Conservation (phyloP, 1,140 invertebrate species). For the Helicoverpa zea region DNA sequence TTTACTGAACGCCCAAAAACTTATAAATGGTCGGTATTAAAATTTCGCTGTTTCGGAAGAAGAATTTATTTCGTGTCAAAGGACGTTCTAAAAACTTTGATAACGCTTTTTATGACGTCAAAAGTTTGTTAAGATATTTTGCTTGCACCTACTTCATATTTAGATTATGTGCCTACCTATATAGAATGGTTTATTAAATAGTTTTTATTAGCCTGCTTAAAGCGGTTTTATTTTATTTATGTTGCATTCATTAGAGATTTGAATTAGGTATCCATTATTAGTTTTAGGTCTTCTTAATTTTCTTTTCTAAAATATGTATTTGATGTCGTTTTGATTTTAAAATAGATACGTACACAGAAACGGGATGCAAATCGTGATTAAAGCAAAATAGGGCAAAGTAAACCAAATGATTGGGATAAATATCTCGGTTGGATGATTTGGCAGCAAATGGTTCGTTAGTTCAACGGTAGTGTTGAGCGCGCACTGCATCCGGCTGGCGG, state of each 20-base stretch:
- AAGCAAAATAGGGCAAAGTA: slow-evolving; percentile 58
- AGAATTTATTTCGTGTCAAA: slow-evolving; percentile 59
- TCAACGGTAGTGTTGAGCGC: slow-evolving; percentile 66
- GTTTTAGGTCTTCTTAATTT: background rate
- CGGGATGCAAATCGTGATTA: slow-evolving; percentile 27
- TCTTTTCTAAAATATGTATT: too few species aligned
- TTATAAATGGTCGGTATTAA: slow-evolving; percentile 60
- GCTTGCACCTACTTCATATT: slow-evolving; percentile 3
- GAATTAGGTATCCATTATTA: too few species aligned
- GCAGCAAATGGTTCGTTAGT: slow-evolving; percentile 77
- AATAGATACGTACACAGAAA: background rate
- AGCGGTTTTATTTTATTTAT: too few species aligned
- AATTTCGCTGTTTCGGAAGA: slow-evolving; percentile 55
- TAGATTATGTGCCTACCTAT: too few species aligned
- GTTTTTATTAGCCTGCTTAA: too few species aligned
- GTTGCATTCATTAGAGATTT: too few species aligned
- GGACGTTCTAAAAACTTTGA: slow-evolving; percentile 50
- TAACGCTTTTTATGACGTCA: slow-evolving; percentile 47
- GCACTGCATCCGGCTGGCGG: slow-evolving; percentile 66
- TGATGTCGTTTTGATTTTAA: background rate
- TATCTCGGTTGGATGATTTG: slow-evolving; percentile 69
- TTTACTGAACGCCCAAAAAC: slow-evolving; percentile 56
- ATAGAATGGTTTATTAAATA: too few species aligned
- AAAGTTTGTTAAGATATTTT: slow-evolving; percentile 10
- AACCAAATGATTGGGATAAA: slow-evolving; percentile 68